Base-by-base conservation (phyloP, 2,113 vertebrate genomes). In the Cichladusa arquata region DNA sequence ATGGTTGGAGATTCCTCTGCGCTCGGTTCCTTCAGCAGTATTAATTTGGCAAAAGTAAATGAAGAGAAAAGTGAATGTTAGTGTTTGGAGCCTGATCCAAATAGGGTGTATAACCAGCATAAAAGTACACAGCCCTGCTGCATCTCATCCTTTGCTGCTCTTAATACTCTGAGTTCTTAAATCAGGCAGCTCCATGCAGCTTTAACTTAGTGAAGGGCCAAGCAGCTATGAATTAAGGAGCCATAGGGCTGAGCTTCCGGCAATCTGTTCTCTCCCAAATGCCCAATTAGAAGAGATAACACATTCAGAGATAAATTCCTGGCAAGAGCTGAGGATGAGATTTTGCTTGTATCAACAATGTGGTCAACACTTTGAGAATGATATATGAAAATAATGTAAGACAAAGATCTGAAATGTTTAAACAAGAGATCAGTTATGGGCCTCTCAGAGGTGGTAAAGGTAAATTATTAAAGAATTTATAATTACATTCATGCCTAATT, bases 131-230 rank as follows among this genome's bases (percentile, higher is more conserved):
- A 69, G 48, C 61, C 71, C 69, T 3, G 2, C 65, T 89, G 18
- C 64, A 82, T 61, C 65, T 84, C 88, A 83, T 94, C 72, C 61
- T 84, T 89, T 87, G 36, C 89, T 81, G 61, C 65, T 72, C 40
- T 81, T 95, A 96, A 87, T 91, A 79, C 89, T 73, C 86, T 22
- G 65, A 93, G 83, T 95, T 91, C 93, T 95, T 95, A 96, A 94
- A 91, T 84, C 89, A 95, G 93, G 89, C 89, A 95, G 91, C 81
- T 97, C 94, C 91, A 81, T 61, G 84, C 93, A 93, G 94, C 73
- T 96, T 97, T 95, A 95, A 95, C 96, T 95, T 95, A 97, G 91
- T 96, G 93, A 94, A 95, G 92, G 95, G 80, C 96, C 96, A 95
- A 96, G 93, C 88, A 97, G 82, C 94, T 90, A 96, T 96, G 95